Base-by-base conservation (phyloP, 2,888 invertebrate genomes). In the Flexamia atlantica region DNA sequence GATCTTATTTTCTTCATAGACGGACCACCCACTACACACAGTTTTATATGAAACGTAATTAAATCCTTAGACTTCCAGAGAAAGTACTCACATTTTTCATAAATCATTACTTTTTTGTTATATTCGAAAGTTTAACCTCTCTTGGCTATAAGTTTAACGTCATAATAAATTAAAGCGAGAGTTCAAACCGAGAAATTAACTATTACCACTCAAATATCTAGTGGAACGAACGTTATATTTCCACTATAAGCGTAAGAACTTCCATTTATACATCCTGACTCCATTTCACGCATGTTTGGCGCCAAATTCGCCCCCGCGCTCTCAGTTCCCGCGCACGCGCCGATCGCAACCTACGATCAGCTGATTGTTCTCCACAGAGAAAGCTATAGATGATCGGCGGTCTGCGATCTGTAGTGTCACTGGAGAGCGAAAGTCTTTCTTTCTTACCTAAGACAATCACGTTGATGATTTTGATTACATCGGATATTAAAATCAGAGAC, bases 211-310 rank as follows among this genome's bases (percentile, higher is more conserved):
- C 2, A 46, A 17, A 12, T 46, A 3, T 17, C 14, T 12, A 46
- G n/a, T 17, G 12, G 17, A 46, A 46, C n/a, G 7, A 17, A 46
- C 46, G 12, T 46, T 12, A 3, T 46, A 9, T 46, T 46, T 46
- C 12, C 20, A 3, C 4, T 14, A 23, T 23, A 3, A 23, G 14
- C 53, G n/a, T 46, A 20, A 12, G 23, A 28, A 14, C 17, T 30
- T 14, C 64, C 64, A 30, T 4, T 30, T 14, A 28, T 7, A 17
- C 14, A 64, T 64, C 64, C 64, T 30, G 64, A 14, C 17, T 64
- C 64, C 64, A 64, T 64, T 64, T 64, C 64, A 64, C 64, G 64
- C 64, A 14, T 64, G 20, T 64, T 64, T 64, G 64, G 28, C 64
- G 64, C 64, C 64, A 12, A 64, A 28, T 64, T 23, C 57, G 57